Evolutionary conservation across 2,888 invertebrate genomes (phyloP), one percentile per base, ranked within the genome.

Genomic region (Micropterix aruncella): DNA sequence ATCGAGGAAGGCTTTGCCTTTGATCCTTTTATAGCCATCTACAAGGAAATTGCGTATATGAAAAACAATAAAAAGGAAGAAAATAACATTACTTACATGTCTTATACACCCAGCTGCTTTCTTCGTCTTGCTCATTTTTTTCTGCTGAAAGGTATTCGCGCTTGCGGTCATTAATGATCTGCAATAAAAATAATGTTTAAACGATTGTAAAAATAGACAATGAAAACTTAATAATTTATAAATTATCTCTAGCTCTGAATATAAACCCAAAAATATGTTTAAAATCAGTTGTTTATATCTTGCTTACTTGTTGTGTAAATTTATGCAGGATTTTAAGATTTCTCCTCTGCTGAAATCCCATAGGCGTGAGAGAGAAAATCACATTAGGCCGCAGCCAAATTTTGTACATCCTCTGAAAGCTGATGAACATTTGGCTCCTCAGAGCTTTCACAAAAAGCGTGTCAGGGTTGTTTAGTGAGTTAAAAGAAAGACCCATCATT

Each of bases 1-100:
- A 57, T 62, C 64, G 60, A 74, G 39, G 59, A 69, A 64, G 45
- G 68, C 66, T 56, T 56, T 63, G 50, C 54, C 56, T 41, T 51
- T 53, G n/a, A 44, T 18, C 38, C 37, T 42, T 16, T 44, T 19
- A 27, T 43, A 42, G 45, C 41, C 51, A 52, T 47, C 46, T 51
- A 18, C 44, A 12, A 40, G 38, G 15, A 18, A 19, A 19, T n/a
- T n/a, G n/a, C n/a, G n/a, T n/a, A n/a, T n/a, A n/a, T n/a, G n/a
- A n/a, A n/a, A 27, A 27, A 27, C 5, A 27, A 27, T 27, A 27
- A 12, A 27, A 27, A 7, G 12, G 12, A 27, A 27, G 5, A 27
- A 27, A 27, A 5, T 27, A 27, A 27, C n/a, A n/a, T n/a, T n/a
- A n/a, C n/a, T n/a, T n/a, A n/a, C n/a, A n/a, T n/a, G n/a, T n/a